phyloP scores from a whole-genome alignment of 2,113 vertebrate species.

The Callipepla californica region DNA sequence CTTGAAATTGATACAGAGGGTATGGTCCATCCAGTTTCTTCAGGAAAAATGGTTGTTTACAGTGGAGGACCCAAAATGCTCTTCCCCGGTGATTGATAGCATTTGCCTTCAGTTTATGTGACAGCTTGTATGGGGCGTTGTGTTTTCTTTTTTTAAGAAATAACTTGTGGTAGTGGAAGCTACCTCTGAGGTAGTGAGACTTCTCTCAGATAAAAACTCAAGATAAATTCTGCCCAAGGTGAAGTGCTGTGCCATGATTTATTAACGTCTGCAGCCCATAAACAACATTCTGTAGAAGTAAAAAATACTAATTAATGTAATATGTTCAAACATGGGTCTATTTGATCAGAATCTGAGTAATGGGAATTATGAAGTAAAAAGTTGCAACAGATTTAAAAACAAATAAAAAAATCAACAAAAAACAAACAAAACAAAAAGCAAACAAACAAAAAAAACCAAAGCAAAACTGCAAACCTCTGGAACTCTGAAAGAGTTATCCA shows the following conservation, averaged over 20 bases:
- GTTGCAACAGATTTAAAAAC: neutral
- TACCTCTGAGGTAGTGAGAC: constrained; percentile 1
- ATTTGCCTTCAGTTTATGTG: constrained; percentile 39
- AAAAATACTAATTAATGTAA: neutral
- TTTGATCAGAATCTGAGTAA: neutral
- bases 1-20: constrained; percentile 72
- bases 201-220: constrained; percentile 7
- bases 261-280: neutral
- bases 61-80: constrained; percentile 71
- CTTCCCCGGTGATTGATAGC: constrained; percentile 45
- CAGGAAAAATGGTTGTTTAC: constrained; percentile 56
- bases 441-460: neutral
- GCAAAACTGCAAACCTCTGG: neutral
- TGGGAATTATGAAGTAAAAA: neutral
- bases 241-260: constrained; percentile 15
- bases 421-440: neutral
- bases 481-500: neutral
- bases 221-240: neutral
- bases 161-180: constrained; percentile 7
- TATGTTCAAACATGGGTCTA: neutral
- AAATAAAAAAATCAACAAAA: neutral
- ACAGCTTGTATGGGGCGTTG: neutral
- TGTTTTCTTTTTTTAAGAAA: neutral
- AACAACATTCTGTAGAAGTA: neutral
- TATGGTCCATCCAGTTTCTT: constrained; percentile 70